Conservation (phyloP, 2,888 invertebrate genomes). For the Ommatoiulus sabulosus region DNA sequence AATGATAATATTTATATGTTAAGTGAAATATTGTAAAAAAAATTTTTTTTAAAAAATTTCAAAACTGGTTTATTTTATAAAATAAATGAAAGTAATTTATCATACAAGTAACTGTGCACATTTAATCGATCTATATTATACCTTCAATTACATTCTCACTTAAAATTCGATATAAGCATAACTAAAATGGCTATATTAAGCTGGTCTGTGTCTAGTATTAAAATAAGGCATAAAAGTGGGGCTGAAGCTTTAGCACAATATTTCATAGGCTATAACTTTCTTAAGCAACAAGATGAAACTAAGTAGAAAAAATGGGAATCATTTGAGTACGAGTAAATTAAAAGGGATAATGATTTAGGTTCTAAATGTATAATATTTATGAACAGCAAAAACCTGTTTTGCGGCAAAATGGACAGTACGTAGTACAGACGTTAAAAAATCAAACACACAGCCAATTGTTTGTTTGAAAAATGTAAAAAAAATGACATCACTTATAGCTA, state of each 20-base stretch:
- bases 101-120: neutral
- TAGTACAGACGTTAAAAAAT: slow-evolving; percentile 47
- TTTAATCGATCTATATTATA: neutral
- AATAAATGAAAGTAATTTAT: neutral
- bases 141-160: slow-evolving; percentile 37
- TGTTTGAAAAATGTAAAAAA: slow-evolving; percentile 51
- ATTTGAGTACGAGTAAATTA: neutral
- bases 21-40: neutral
- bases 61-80: neutral
- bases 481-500: slow-evolving; percentile 46
- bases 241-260: slow-evolving; percentile 1
- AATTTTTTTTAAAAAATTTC: neutral
- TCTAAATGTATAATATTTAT: slow-evolving; percentile 37
- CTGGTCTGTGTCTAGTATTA: slow-evolving; percentile 16
- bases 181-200: neutral
- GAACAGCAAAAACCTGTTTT: slow-evolving; percentile 42
- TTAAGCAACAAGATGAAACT: slow-evolving; percentile 22
- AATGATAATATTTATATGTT: neutral
- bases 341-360: slow-evolving; percentile 32
- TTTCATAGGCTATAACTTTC: neutral
- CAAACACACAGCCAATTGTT: slow-evolving; percentile 50
- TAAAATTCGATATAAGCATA: neutral
- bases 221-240: neutral
- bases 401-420: slow-evolving; percentile 22
- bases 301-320: slow-evolving; percentile 42